These are phyloP conservation scores for Caenorhabditis remanei DNA, from an alignment of 1,140 invertebrate genomes.

Conservation along the genomic window DNA sequence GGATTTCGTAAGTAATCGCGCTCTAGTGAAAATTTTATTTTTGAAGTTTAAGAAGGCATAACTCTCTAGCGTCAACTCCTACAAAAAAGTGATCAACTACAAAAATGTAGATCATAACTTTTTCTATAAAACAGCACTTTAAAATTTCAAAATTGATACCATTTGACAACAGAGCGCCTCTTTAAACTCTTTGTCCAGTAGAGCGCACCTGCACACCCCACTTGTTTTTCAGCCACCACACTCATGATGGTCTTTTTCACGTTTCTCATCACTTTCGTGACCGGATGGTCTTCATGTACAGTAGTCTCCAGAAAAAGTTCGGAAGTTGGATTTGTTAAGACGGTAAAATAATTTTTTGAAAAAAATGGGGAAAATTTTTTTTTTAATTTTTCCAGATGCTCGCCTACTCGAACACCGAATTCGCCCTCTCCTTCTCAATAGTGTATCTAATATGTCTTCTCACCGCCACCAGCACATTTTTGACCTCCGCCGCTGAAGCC, in stretches of 20 bases:
- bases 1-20: conserved; percentile 6
- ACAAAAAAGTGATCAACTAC: no score
- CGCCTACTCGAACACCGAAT: not conserved
- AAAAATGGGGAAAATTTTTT: no score
- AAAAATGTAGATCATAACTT: no score
- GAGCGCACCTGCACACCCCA: no score
- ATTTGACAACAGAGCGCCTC: no score
- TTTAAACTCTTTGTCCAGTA: no score
- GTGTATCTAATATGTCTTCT: conserved; percentile 31
- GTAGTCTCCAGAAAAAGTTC: conserved; percentile 23
- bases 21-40: no score
- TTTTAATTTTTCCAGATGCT: not conserved
- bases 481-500: conserved; percentile 41
- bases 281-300: conserved; percentile 42
- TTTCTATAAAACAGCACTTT: no score
- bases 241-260: conserved; percentile 17
- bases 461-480: conserved; percentile 7
- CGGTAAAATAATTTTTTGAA: no score
- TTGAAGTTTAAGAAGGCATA: no score
- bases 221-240: conserved; percentile 11
- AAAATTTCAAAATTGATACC: no score
- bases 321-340: conserved; percentile 39
- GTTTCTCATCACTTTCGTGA: conserved; percentile 19
- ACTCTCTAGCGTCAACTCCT: no score
- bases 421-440: conserved; percentile 2